Evolutionary conservation across 2,888 invertebrate genomes (phyloP).

Genomic region (Cynaeus angustus): DNA sequence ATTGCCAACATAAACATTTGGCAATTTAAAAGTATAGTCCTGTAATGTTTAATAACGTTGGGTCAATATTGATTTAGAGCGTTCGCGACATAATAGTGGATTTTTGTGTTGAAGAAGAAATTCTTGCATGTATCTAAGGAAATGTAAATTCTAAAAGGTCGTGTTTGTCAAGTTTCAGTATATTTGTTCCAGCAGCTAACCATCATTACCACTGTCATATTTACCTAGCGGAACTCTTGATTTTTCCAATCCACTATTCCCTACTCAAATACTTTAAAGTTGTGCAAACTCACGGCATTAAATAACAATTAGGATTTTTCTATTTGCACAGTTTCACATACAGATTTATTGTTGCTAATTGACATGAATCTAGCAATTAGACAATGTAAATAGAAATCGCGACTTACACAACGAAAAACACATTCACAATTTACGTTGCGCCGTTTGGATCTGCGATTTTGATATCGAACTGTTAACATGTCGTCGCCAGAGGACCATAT

Average conservation of each 20-base stretch:
- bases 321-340: slow-evolving; percentile 33
- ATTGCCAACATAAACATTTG: slow-evolving; percentile 37
- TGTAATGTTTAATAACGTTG: slow-evolving; percentile 40
- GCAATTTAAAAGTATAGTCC: slow-evolving; percentile 39
- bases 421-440: not conserved
- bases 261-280: slow-evolving; percentile 27
- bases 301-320: slow-evolving; percentile 41
- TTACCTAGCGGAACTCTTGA: slow-evolving; percentile 45
- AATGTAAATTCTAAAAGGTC: slow-evolving; percentile 48
- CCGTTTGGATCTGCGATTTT: not conserved
- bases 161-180: slow-evolving; percentile 47
- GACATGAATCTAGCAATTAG: slow-evolving; percentile 33
- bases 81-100: slow-evolving; percentile 41
- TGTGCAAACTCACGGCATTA: slow-evolving; percentile 37
- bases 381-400: slow-evolving; percentile 11
- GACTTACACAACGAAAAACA: not conserved
- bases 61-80: slow-evolving; percentile 46
- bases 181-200: slow-evolving; percentile 52
- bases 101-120: slow-evolving; percentile 46
- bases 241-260: slow-evolving; percentile 8
- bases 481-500: slow-evolving; percentile 64
- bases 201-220: slow-evolving; percentile 42
- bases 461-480: slow-evolving; percentile 6
- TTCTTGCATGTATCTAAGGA: slow-evolving; percentile 47
- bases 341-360: slow-evolving; percentile 30